Base-by-base conservation (phyloP, 1,140 invertebrate species). In the Drosophila willistoni region DNA sequence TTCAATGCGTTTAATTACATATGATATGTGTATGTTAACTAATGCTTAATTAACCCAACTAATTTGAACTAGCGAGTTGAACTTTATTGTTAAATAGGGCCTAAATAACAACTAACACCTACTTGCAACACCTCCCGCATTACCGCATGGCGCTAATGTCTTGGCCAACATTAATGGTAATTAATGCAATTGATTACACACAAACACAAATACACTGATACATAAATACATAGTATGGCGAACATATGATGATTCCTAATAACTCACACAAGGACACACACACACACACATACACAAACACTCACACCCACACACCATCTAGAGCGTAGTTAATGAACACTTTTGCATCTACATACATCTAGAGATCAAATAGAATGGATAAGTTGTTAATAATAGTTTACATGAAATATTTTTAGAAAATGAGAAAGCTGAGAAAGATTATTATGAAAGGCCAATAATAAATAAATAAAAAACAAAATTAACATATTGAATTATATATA, bases 141-240 rank as follows among this genome's bases (percentile, higher is more conserved):
- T 62, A 54, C 17, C 60, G 64, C 81, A 81, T 75, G 83, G 59
- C 71, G 42, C 61, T 60, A 42, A 64, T 76, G 68, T 83, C 76
- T 86, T 89, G 79, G 83, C 79, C 84, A 86, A 87, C 76, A 72
- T 78, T 73, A 69, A 77, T 57, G 39, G 79, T 86, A 86, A 83
- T 86, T 86, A 87, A 87, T 87, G 65, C 76, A 86, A 83, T 86
- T 87, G 82, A 86, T 87, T 87, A 86, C 79, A 62, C 19, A 80
- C 44, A 64, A 67, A 65, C 51, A 77, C 59, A 71, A 25, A 59
- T 67, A 73, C 57, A 73, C 62, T 51, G 36, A 86, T 29, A 67
- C 13, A 70, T 13, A 64, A 14, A 42, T 34, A 34, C 34, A 51
- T 22, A 51, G 17, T 39, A 51, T 51, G 44, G 82, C 66, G 79